phyloP scores from a whole-genome alignment of 2,888 invertebrate genomes.

The Psylliodes chrysocephalus region DNA sequence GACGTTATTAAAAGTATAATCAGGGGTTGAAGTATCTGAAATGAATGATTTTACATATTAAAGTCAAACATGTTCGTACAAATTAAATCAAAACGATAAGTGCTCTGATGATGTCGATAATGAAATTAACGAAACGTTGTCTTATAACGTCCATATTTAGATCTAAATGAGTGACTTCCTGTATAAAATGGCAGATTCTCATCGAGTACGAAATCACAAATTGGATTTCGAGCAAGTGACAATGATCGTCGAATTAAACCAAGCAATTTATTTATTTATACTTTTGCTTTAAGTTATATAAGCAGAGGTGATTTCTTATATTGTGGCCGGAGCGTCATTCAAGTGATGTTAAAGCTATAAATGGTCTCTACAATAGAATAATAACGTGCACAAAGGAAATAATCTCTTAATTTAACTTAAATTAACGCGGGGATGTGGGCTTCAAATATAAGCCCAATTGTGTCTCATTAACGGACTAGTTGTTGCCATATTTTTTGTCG shows the following conservation, averaged over 20 bases:
- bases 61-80: too few relatives aligned
- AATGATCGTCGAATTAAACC: constrained; percentile 23
- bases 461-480: constrained; percentile 61
- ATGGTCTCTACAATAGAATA: constrained; percentile 61
- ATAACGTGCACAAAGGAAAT: constrained; percentile 66
- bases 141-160: too few relatives aligned
- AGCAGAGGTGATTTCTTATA: constrained; percentile 44
- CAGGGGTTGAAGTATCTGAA: too few relatives aligned
- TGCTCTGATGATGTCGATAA: too few relatives aligned
- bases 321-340: constrained; percentile 41
- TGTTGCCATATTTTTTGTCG: constrained; percentile 50
- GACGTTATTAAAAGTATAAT: too few relatives aligned
- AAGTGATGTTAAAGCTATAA: constrained; percentile 47
- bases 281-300: constrained; percentile 41
- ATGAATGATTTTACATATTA: too few relatives aligned
- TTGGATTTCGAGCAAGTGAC: not conserved
- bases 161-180: too few relatives aligned
- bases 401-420: constrained; percentile 67
- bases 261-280: constrained; percentile 42
- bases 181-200: not conserved
- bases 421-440: constrained; percentile 65
- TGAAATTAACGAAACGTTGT: too few relatives aligned
- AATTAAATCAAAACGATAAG: too few relatives aligned
- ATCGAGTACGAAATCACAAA: not conserved
- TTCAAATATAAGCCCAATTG: constrained; percentile 65